Evolutionary conservation across 2,797 vertebrate species (phyloP), one percentile per base, ranked within the genome.

Genomic region (Erethizon dorsatum): DNA sequence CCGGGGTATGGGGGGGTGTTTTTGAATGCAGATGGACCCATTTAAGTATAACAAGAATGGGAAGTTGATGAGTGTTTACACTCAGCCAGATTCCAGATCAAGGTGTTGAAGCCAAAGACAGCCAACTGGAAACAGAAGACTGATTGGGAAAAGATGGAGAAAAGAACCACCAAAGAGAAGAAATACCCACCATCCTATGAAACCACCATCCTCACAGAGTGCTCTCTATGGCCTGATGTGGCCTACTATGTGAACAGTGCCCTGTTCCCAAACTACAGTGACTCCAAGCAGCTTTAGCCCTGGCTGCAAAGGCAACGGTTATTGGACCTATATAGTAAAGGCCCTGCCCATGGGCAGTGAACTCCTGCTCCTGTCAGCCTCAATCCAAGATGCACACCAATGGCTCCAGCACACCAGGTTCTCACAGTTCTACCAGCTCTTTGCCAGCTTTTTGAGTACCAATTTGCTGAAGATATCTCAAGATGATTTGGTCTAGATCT

Each of bases 401-500:
- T 99, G 99, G 99, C 99, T 99, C 91, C 99, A 99, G 95, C 99
- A 98, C 79, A 99, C 99, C 98, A 98, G 99, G 97, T 99, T 99
- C 98, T 99, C 99, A 31, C 99, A 99, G 95, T 99, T 99, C 98
- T 99, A 99, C 97, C 98, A 99, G 97, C 98, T 99, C 97, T 99
- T 99, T 97, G 99, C 99, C 98, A 99, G 99, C 98, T 99, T 99
- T 99, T 99, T 99, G 94, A 99, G 99, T 99, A 99, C 18, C 78
- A 79, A 20, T 52, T 79, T 79, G 31, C 77, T 54, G 31, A 80
- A 56, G 50, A 37, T 56, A 31, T n/a, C 31, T 54, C 77, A 33
- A 79, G 31, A 79, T 54, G 31, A n/a, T 79, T n/a, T 54, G 24
- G 31, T 54, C 31, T 18, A 54, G 18, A 56, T n/a, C 31, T n/a